Evolutionary conservation across 2,888 invertebrate genomes (phyloP), one percentile per base, ranked within the genome.

Genomic region (Harmothoe impar): DNA sequence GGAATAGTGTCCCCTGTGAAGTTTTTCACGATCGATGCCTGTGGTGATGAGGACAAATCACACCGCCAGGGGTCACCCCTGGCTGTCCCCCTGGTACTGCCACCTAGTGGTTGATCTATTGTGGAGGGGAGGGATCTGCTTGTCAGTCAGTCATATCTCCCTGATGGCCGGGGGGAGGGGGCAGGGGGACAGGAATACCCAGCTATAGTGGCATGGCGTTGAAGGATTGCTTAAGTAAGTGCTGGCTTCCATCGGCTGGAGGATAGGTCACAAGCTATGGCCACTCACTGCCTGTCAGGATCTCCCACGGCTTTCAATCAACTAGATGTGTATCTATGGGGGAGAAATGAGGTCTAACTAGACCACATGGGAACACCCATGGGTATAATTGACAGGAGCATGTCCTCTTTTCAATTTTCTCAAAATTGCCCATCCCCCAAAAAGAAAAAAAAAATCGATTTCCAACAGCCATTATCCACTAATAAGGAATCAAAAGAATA

Each of bases 1-100:
- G 72, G 62, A 62, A 62, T 62, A 20, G 62, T 62, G 62, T 62
- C 62, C 72, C 29, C 72, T 72, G 72, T 72, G 72, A 72, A 72
- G 72, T 72, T 72, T n/a, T 29, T 25, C 72, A 72, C 72, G 72
- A 72, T 72, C 72, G 72, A 72, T 72, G 72, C 29, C 29, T 72
- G 25, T 29, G 72, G 20, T 72, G 72, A 72, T 72, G 72, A 72
- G 72, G 72, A 72, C 72, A 72, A 72, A 72, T 72, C 72, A 29
- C 29, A 17, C 31, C 31, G 29, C 15, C 1, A 72, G 72, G 25
- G 31, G 72, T 15, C 15, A 62, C 62, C 62, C 20, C 62, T n/a
- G 23, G n/a, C 20, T 62, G 23, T n/a, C 62, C 20, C 62, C 62
- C 62, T 62, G 23, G n/a, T n/a, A 62, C 3, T 62, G 62, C 20